These are phyloP conservation scores for Potamilus streckersoni DNA, from an alignment of 1,140 invertebrate species.

Conservation along the genomic window DNA sequence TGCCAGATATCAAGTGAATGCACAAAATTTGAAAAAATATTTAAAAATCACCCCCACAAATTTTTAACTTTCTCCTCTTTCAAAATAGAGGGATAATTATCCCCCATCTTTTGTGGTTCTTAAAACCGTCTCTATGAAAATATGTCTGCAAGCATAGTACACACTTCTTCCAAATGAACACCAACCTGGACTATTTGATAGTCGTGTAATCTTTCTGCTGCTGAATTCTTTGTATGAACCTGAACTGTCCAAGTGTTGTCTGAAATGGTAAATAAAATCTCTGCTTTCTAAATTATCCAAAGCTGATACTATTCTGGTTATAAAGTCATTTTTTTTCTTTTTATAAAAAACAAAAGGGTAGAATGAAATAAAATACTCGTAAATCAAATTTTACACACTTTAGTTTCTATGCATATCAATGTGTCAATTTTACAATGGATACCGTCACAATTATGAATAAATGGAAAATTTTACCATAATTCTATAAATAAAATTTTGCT, in stretches of 20 bases:
- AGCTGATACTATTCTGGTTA: no score
- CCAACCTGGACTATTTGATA: conserved; percentile 32
- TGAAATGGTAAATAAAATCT: conserved; percentile 1
- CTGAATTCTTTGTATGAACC: conserved; percentile 50
- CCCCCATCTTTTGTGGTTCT: neutral
- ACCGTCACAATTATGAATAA: no score
- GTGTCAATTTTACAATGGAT: neutral
- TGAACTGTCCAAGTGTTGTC: conserved; percentile 46
- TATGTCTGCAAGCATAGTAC: no score
- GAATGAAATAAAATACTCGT: no score
- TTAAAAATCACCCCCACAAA: neutral
- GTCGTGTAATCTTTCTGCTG: conserved; percentile 43
- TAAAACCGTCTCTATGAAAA: neutral
- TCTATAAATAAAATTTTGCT: no score
- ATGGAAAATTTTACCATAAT: no score
- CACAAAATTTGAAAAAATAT: neutral
- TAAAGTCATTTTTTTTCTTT: no score
- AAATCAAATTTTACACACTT: neutral
- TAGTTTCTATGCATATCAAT: neutral
- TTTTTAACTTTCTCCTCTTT: neutral
- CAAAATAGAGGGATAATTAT: neutral
- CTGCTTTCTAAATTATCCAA: neutral
- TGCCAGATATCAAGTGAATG: no score
- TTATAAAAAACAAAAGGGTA: no score
- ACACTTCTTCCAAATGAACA: neutral